Conservation (phyloP, 2,797 vertebrate species). For the Pseudomugil tenellus region DNA sequence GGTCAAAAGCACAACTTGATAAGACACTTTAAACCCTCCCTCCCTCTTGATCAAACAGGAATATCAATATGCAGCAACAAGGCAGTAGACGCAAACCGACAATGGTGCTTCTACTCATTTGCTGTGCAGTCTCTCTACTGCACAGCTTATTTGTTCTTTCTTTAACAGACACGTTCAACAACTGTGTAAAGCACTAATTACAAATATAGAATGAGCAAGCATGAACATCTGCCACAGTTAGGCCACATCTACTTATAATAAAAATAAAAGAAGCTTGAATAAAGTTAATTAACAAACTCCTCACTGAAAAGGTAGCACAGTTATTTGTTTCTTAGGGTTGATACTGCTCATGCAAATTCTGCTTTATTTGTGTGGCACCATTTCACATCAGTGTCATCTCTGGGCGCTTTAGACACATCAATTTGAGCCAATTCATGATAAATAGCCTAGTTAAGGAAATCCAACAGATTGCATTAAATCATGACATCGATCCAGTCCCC, state of each 20-base stretch:
- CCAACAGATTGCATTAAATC: too few species aligned
- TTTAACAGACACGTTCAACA: not conserved
- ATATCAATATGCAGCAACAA: not conserved
- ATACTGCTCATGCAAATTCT: too few species aligned
- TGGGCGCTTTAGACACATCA: too few species aligned
- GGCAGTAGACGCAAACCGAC: too few species aligned
- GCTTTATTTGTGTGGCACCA: too few species aligned
- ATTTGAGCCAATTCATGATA: too few species aligned
- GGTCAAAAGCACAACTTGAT: constrained; percentile 23
- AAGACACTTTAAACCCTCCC: constrained; percentile 7
- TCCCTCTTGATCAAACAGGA: not conserved
- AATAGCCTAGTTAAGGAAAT: too few species aligned
- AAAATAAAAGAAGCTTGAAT: not conserved
- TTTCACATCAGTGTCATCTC: too few species aligned
- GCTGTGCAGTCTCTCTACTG: constrained; percentile 9
- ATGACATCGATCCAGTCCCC: too few species aligned
- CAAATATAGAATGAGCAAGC: not conserved
- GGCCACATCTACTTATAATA: not conserved
- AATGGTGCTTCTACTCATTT: not conserved
- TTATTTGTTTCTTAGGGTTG: too few species aligned
- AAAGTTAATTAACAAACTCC: not conserved
- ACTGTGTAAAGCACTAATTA: not conserved
- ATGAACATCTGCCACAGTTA: not conserved
- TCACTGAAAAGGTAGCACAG: too few species aligned
- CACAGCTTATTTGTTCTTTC: constrained; percentile 10